Percentiles rank a stretch among this genome's conserved stretches.
Conservation (phyloP, 2,797 vertebrate species). For the Xiphophorus birchmanni region DNA sequence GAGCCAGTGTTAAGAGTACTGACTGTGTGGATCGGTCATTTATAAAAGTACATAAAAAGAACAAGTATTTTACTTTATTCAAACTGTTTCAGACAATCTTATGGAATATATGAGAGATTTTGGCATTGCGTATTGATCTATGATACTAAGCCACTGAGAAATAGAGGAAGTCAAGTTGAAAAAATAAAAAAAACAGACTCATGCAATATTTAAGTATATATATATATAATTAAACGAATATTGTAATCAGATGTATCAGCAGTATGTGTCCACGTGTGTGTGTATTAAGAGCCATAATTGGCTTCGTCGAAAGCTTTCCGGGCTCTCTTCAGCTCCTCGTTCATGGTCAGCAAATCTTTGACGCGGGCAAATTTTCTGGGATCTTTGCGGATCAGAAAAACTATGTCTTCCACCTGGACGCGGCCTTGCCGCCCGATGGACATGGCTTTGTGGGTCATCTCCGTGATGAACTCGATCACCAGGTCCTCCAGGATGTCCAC, state of each 20-base stretch:
- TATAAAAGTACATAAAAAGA: neutral
- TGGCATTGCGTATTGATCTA: neutral
- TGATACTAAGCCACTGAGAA: neutral
- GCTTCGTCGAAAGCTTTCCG: conserved; percentile 97
- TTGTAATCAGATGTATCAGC: neutral
- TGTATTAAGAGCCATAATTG: conserved; percentile 90
- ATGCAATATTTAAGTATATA: neutral
- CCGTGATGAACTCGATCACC: conserved; percentile 97
- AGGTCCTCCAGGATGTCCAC: conserved; percentile 98
- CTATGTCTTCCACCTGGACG: conserved; percentile 98
- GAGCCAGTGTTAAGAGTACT: neutral
- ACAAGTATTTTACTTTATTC: conserved; percentile 39
- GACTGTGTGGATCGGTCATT: neutral
- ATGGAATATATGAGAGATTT: neutral
- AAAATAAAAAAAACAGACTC: neutral
- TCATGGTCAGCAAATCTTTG: conserved; percentile 98
- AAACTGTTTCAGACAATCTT: neutral
- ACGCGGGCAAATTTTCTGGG: conserved; percentile 96
- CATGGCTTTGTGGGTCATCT: conserved; percentile 99
- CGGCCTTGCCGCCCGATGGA: conserved; percentile 96
- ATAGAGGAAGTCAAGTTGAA: neutral
- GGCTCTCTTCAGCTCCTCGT: conserved; percentile 96
- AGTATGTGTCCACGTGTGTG: neutral
- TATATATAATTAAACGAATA: neutral
- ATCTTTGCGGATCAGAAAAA: conserved; percentile 96